Evolutionary conservation across 1,140 invertebrate genomes (phyloP), one percentile per base, ranked within the genome.

Genomic region (Oscheius sp.): DNA sequence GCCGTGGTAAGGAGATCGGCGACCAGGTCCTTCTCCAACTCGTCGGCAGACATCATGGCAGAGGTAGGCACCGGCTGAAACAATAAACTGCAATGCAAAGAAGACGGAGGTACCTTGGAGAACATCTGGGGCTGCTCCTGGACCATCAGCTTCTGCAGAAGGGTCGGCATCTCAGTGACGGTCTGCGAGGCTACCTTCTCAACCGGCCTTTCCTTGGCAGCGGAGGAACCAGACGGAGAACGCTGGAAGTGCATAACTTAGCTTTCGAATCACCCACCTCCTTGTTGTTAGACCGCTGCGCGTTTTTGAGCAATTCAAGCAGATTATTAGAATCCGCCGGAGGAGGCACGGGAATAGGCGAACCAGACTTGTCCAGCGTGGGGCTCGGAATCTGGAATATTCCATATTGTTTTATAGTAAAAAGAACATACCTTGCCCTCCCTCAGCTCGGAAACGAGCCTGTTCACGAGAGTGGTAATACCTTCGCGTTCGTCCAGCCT

Each of bases 31-130:
- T 61, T 68, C 34, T 68, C 67, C 0, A 68, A 38, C 32, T 68
- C 67, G 45, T 68, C 67, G 23, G 67, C 67, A 1, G 67, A 68
- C 52, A 68, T 68, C 52, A 68, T 68, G 3, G 67, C 52, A 18
- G 32, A n/a, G 28, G 49, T 34, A 7, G 49, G 49, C 7, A 55
- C 23, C 7, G 49, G 49, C 49, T 55, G 28, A 55, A 55, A 13
- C 28, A 13, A 20, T 55, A 4, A 55, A 55, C 15, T 7, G 23
- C 49, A 55, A 23, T 7, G 7, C n/a, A 15, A 20, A 13, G 15
- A 26, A 55, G 28, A 55, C 4, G 7, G 38, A 42, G 15, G 23
- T 20, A 55, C 49, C 49, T 55, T 15, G 7, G 49, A 55, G 23
- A 55, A 55, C 49, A 55, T 55, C 23, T 55, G 49, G 7, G 7